These are phyloP conservation scores for Calycopis cecrops DNA, from an alignment of 1,140 invertebrate species.

Conservation along the genomic window DNA sequence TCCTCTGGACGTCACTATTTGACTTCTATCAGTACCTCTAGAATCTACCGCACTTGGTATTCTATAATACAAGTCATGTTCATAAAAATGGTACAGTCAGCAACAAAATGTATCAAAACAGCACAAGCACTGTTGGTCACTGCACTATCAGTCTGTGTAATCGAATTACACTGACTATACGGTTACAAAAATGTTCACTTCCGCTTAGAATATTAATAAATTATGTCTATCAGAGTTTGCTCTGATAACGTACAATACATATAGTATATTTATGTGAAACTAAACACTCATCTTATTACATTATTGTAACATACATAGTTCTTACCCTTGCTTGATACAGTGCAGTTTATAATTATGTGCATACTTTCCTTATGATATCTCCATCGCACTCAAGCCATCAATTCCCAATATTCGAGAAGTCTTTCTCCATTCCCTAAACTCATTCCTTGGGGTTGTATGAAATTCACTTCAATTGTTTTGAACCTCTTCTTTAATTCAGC, in stretches of 20 bases:
- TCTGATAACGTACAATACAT: not conserved
- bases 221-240: not conserved
- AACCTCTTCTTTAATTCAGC: constrained; percentile 77
- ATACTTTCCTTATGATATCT: not conserved
- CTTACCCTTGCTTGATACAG: not conserved
- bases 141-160: too few relatives aligned
- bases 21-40: too few relatives aligned
- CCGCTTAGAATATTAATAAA: not conserved
- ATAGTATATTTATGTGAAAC: constrained; percentile 1
- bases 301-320: not conserved
- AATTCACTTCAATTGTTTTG: constrained; percentile 78
- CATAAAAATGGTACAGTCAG: too few relatives aligned
- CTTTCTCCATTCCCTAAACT: constrained; percentile 68
- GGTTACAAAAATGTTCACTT: too few relatives aligned
- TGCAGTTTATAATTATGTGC: not conserved
- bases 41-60: too few relatives aligned
- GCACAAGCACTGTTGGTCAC: too few relatives aligned
- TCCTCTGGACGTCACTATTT: too few relatives aligned
- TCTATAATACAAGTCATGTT: too few relatives aligned
- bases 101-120: too few relatives aligned
- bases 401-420: constrained; percentile 74
- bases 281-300: not conserved
- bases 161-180: too few relatives aligned
- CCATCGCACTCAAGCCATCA: constrained; percentile 42
- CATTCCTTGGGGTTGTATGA: constrained; percentile 76